A percentile compares a stretch with the other conserved stretches of the same genome.
These are phyloP conservation scores for Amaurobius ferox DNA, from an alignment of 2,888 invertebrate genomes.

Conservation along the genomic window DNA sequence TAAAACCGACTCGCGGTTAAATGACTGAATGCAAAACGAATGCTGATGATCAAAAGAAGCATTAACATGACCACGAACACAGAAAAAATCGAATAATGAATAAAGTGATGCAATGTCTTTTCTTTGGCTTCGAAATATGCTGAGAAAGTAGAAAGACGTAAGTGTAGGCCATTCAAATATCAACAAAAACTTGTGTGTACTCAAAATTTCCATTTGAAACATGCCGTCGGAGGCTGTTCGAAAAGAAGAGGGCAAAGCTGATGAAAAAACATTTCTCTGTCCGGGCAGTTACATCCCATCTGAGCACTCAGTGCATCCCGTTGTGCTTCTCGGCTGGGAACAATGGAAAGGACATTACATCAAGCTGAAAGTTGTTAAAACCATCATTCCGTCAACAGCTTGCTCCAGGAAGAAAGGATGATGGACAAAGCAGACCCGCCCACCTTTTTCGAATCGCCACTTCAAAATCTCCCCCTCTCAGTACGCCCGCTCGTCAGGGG, in stretches of 20 bases:
- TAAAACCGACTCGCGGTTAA: no score
- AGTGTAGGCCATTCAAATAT: slow-evolving; percentile 16
- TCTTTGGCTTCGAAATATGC: background rate
- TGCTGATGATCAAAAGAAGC: no score
- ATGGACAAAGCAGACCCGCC: slow-evolving; percentile 52
- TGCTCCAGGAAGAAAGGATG: slow-evolving; percentile 26
- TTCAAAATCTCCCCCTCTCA: slow-evolving; percentile 25
- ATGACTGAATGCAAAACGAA: no score
- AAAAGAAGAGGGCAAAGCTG: background rate
- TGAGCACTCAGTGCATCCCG: slow-evolving; percentile 48
- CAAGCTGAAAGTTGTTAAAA: slow-evolving; percentile 56
- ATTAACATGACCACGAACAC: no score
- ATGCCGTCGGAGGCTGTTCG: slow-evolving; percentile 4
- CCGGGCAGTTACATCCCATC: slow-evolving; percentile 8
- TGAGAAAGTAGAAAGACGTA: background rate
- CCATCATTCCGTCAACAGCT: slow-evolving; percentile 61
- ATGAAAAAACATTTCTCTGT: slow-evolving; percentile 2
- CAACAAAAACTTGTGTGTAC: slow-evolving; percentile 13
- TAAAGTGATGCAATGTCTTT: background rate
- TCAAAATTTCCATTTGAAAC: slow-evolving; percentile 18
- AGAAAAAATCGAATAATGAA: background rate
- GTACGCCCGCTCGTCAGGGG: background rate
- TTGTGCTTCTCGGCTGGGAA: slow-evolving; percentile 51
- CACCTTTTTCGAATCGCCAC: slow-evolving; percentile 38
- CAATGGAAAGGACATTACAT: slow-evolving; percentile 64